phyloP scores from a whole-genome alignment of 2,797 vertebrate genomes.

The Chanos chanos region DNA sequence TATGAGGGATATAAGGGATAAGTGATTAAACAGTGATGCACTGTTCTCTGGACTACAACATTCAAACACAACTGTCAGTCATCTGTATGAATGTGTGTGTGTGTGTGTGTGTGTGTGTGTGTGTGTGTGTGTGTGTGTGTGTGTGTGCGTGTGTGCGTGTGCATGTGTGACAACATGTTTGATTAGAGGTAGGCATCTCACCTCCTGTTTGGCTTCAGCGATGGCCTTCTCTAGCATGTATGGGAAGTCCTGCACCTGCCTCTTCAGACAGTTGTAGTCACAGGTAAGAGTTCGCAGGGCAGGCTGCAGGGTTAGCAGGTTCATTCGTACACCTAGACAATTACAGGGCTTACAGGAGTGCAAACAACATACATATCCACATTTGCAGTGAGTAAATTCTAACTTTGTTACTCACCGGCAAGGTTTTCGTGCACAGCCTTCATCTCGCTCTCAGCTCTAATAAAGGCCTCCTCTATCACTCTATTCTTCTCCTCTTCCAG shows the following conservation, averaged over 20 bases:
- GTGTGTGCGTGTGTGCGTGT: not conserved
- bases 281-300: slow-evolving; percentile 89
- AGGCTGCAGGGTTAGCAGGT: slow-evolving; percentile 88
- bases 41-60: too few relatives aligned
- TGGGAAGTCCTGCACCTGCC: slow-evolving; percentile 91
- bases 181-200: too few relatives aligned
- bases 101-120: not conserved
- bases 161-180: too few relatives aligned
- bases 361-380: not conserved
- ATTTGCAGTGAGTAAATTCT: too few relatives aligned
- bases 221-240: slow-evolving; percentile 86
- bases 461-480: slow-evolving; percentile 88
- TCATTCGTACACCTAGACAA: slow-evolving; percentile 82
- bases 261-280: slow-evolving; percentile 91
- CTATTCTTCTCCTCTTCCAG: slow-evolving; percentile 94
- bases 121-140: not conserved
- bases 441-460: slow-evolving; percentile 91
- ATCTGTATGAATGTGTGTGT: not conserved
- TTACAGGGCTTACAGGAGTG: not conserved
- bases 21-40: not conserved
- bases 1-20: too few relatives aligned
- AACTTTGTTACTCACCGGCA: slow-evolving; percentile 89
- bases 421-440: slow-evolving; percentile 93
- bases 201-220: slow-evolving; percentile 81
- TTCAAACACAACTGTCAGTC: slow-evolving; percentile 16